Evolutionary conservation across 2,797 vertebrate genomes (phyloP).

Genomic region (Lophotriccus pileatus): DNA sequence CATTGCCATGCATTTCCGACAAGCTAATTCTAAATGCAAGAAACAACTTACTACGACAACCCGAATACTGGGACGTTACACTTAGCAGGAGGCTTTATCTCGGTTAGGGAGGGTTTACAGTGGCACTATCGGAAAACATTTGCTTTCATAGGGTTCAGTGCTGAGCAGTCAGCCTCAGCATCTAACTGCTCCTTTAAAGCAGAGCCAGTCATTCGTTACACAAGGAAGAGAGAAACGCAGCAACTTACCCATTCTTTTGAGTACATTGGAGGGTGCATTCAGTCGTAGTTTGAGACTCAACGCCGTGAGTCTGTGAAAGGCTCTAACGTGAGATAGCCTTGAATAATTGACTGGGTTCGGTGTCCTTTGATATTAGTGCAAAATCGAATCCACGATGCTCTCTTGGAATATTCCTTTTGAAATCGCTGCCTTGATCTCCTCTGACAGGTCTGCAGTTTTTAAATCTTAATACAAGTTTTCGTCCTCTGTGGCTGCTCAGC

Average conservation of each 20-base stretch:
- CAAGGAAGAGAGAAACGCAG: conserved; percentile 79
- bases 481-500: conserved; percentile 61
- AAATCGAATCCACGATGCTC: conserved; percentile 67
- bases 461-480: conserved; percentile 65
- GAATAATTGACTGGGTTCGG: conserved; percentile 71
- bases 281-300: conserved; percentile 96
- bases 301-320: conserved; percentile 90
- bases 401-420: conserved; percentile 73
- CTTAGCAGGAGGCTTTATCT: conserved; percentile 42
- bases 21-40: conserved; percentile 66
- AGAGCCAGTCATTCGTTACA: conserved; percentile 32
- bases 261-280: conserved; percentile 99
- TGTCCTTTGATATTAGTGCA: conserved; percentile 68
- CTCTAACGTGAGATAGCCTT: conserved; percentile 89
- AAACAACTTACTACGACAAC: conserved; percentile 44
- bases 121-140: conserved; percentile 11
- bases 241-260: conserved; percentile 99
- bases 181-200: conserved; percentile 52
- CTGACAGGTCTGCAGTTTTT: conserved; percentile 48
- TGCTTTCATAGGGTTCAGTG: conserved; percentile 49
- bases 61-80: conserved; percentile 37
- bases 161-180: conserved; percentile 25
- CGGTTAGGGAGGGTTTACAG: conserved; percentile 43
- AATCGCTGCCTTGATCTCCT: conserved; percentile 71
- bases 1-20: conserved; percentile 75